Conservation (phyloP, 2,797 vertebrate species). For the Sphenopsis melanotis region DNA sequence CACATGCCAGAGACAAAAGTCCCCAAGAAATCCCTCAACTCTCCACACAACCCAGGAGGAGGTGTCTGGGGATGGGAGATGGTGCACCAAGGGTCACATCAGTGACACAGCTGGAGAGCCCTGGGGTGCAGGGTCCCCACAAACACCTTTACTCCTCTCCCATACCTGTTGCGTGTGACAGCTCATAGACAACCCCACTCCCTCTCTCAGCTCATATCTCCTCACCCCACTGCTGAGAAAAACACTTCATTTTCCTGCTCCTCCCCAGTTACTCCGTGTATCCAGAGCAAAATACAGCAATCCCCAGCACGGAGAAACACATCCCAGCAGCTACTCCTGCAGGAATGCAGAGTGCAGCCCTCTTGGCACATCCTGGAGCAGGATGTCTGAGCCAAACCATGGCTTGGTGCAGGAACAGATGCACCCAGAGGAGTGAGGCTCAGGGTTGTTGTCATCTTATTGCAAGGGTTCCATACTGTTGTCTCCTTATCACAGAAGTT, state of each 20-base stretch:
- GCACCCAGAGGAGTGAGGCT: background rate
- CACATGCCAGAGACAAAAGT: background rate
- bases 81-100: background rate
- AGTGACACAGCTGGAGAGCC: background rate
- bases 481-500: no score
- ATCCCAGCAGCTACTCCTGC: background rate
- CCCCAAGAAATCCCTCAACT: background rate
- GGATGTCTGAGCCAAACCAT: background rate
- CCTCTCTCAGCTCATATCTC: background rate
- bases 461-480: no score
- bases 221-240: background rate
- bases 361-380: background rate
- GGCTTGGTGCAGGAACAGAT: background rate
- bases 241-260: background rate
- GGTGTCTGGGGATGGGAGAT: background rate
- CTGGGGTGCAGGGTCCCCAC: background rate
- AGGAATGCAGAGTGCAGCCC: background rate
- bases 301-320: background rate
- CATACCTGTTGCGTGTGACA: background rate
- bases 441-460: background rate
- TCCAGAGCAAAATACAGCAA: background rate
- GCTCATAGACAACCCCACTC: background rate
- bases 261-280: background rate
- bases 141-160: background rate
- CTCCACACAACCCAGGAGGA: fast-evolving